Evolutionary conservation across 2,888 invertebrate species (phyloP).

Genomic region (Drosophila kuntzei): DNA sequence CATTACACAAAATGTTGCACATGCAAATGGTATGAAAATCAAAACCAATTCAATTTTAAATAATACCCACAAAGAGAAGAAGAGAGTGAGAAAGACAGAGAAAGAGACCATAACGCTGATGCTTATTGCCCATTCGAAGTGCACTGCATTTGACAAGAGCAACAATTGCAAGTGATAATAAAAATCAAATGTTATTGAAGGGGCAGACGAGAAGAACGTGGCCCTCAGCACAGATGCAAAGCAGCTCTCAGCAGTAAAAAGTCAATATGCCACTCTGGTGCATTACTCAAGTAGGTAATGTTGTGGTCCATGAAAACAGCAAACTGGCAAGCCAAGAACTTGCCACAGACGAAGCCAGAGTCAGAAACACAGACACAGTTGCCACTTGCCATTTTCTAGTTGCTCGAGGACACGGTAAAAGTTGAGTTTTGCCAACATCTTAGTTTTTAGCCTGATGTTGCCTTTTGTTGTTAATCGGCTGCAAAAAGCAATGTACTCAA

Average conservation of each 20-base stretch:
- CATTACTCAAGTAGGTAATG: slow-evolving; percentile 73
- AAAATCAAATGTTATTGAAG: slow-evolving; percentile 75
- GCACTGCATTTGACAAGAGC: slow-evolving; percentile 42
- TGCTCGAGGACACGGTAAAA: slow-evolving; percentile 17
- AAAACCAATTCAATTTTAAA: slow-evolving; percentile 65
- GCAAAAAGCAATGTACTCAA: slow-evolving; percentile 77
- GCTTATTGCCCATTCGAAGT: slow-evolving; percentile 51
- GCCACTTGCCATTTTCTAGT: slow-evolving; percentile 2
- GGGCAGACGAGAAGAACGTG: slow-evolving; percentile 16
- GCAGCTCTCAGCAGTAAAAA: slow-evolving; percentile 49
- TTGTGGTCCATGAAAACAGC: slow-evolving; percentile 54
- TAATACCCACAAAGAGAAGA: background rate
- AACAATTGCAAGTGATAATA: slow-evolving; percentile 74
- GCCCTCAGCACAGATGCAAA: slow-evolving; percentile 24
- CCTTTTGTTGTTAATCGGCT: slow-evolving; percentile 67
- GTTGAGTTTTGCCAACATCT: slow-evolving; percentile 40
- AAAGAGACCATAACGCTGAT: slow-evolving; percentile 47
- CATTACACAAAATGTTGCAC: slow-evolving; percentile 42
- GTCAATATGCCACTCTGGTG: slow-evolving; percentile 67
- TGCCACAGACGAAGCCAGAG: slow-evolving; percentile 19
- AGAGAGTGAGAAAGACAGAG: background rate
- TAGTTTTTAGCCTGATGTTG: slow-evolving; percentile 44
- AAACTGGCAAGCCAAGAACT: slow-evolving; percentile 36
- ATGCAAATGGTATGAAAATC: slow-evolving; percentile 43
- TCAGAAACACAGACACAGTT: background rate